Conservation (phyloP, 2,888 invertebrate genomes). For the Physocephala rufipes region DNA sequence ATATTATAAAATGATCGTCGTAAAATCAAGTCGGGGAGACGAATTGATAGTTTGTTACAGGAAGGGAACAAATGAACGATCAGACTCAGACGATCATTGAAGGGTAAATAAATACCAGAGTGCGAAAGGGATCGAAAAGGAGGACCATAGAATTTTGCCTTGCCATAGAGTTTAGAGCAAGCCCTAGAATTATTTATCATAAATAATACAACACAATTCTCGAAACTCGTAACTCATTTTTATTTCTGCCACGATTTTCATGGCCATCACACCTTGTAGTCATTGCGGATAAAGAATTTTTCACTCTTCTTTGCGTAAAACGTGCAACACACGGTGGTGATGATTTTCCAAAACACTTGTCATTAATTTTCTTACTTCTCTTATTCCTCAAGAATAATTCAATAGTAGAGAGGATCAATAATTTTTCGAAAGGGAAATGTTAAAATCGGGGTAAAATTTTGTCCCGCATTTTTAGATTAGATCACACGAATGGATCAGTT, state of each 20-base stretch:
- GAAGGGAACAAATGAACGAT: neutral
- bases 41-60: too few relatives aligned
- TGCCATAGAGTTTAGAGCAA: too few relatives aligned
- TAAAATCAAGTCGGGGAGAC: neutral
- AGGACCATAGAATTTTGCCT: too few relatives aligned
- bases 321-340: neutral
- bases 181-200: conserved; percentile 8
- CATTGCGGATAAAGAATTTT: too few relatives aligned
- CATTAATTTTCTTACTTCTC: neutral
- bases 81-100: too few relatives aligned
- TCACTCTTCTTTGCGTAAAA: neutral
- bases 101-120: neutral
- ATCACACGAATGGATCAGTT: too few relatives aligned
- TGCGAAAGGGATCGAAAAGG: neutral
- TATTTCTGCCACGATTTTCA: neutral
- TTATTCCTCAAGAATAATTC: neutral
- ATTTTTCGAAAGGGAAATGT: too few relatives aligned
- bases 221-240: neutral
- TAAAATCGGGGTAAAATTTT: too few relatives aligned
- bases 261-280: neutral
- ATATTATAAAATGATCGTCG: conserved; percentile 8
- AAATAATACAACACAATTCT: neutral
- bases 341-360: neutral
- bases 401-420: too few relatives aligned
- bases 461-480: too few relatives aligned